Conservation (phyloP, 1,140 invertebrate genomes). For the Trigoniulus corallinus region DNA sequence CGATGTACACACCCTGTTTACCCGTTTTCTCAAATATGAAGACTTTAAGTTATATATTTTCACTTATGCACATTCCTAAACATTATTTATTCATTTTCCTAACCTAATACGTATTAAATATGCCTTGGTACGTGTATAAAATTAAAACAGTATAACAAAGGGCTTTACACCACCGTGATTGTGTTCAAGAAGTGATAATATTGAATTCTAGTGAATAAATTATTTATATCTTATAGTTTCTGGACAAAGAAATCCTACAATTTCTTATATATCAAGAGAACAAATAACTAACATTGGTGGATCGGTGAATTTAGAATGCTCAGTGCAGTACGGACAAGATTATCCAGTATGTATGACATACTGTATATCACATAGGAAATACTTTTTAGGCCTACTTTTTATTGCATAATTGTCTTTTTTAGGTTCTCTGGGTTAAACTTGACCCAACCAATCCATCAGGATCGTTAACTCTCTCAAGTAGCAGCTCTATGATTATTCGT, state of each 20-base stretch:
- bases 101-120: no score
- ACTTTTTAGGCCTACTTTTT: not conserved
- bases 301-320: constrained; percentile 69
- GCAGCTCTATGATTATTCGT: constrained; percentile 60
- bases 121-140: no score
- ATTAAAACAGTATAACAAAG: no score
- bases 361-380: not conserved
- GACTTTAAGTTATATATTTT: no score
- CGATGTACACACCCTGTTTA: no score
- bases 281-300: constrained; percentile 82
- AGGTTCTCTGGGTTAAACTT: constrained; percentile 59
- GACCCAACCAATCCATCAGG: constrained; percentile 36
- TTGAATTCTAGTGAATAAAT: no score
- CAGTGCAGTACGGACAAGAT: constrained; percentile 70
- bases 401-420: not conserved
- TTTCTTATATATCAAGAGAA: constrained; percentile 77
- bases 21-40: no score
- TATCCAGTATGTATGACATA: constrained; percentile 35
- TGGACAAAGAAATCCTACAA: constrained; percentile 65
- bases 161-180: no score
- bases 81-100: no score
- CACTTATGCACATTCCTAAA: no score
- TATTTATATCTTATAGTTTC: constrained; percentile 28
- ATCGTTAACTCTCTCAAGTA: constrained; percentile 48
- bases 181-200: no score